Evolutionary conservation across 2,888 invertebrate species (phyloP), one percentile per base, ranked within the genome.

Genomic region (Zaprionus bogoriensis): DNA sequence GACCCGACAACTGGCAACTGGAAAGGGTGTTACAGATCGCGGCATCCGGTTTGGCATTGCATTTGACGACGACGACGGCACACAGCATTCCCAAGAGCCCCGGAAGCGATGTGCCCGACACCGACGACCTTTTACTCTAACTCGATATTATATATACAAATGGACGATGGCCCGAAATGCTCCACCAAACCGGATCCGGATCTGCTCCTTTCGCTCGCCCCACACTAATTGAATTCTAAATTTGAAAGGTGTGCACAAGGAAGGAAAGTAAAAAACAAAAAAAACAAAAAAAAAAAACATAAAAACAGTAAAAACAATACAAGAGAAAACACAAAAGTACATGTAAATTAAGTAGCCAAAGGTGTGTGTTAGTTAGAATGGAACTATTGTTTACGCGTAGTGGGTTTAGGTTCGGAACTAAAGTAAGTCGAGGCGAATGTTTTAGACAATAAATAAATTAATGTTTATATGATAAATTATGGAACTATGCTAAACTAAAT

Each of bases 361-460:
- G 75, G 79, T 84, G 78, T 77, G 84, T 79, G 81, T 81, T 79
- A 79, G 79, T 79, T 79, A 84, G 84, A 71, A 77, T 53, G 59
- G 77, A 60, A 66, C 47, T 65, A 42, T 60, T 53, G 42, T 47
- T 53, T 58, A 53, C 32, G 42, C 7, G 25, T 62, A 57, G 55
- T 27, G 19, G 55, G 67, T 45, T 52, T 55, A 66, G 60, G 36
- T 19, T 42, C 47, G 53, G 17, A 47, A 17, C 25, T 64, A 51
- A 55, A 44, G 38, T 50, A 62, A 67, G 59, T 50, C 30, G 64
- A 69, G 78, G 78, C 67, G 81, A 76, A 85, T 68, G 80, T 82
- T 85, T 85, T 85, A 85, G 85, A 85, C 85, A 85, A 85, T 85
- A 85, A 79, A 78, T 76, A 83, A 72, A 76, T 69, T 73, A 83